Conservation (phyloP, 2,113 vertebrate genomes). For the Oryzias curvinotus region DNA sequence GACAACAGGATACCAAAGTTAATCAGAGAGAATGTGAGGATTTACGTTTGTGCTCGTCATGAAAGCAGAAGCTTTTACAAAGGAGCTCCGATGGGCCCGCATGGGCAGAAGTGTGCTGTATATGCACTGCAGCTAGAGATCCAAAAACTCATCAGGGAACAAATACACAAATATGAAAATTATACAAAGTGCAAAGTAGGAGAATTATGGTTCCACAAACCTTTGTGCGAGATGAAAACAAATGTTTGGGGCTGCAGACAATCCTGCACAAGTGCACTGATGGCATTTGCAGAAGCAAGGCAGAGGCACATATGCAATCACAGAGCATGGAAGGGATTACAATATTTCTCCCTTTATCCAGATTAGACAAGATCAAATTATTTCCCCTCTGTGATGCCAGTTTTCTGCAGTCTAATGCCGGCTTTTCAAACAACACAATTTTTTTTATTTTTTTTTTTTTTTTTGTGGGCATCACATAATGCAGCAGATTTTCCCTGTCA, state of each 20-base stretch:
- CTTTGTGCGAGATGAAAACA: conserved; percentile 44
- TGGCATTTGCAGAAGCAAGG: conserved; percentile 44
- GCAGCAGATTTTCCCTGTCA: conserved; percentile 75
- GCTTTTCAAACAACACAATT: conserved; percentile 79
- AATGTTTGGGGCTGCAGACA: conserved; percentile 26
- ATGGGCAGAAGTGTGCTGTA: conserved; percentile 9
- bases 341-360: conserved; percentile 66
- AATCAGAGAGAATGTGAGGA: conserved; percentile 62
- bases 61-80: conserved; percentile 61
- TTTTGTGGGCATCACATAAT: conserved; percentile 72
- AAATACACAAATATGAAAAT: conserved; percentile 45
- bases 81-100: conserved; percentile 39
- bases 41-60: conserved; percentile 72
- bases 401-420: conserved; percentile 75
- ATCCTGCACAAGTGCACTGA: conserved; percentile 17
- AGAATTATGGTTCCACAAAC: conserved; percentile 53
- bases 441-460: conserved; percentile 30
- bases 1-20: conserved; percentile 61
- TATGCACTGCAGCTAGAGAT: conserved; percentile 33
- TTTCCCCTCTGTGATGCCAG: conserved; percentile 71
- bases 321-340: conserved; percentile 67
- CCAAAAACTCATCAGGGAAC: conserved; percentile 60
- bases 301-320: conserved; percentile 33
- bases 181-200: conserved; percentile 49
- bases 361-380: conserved; percentile 82